These are phyloP conservation scores for Agelaius phoeniceus DNA, from an alignment of 2,113 vertebrate species.

Conservation along the genomic window DNA sequence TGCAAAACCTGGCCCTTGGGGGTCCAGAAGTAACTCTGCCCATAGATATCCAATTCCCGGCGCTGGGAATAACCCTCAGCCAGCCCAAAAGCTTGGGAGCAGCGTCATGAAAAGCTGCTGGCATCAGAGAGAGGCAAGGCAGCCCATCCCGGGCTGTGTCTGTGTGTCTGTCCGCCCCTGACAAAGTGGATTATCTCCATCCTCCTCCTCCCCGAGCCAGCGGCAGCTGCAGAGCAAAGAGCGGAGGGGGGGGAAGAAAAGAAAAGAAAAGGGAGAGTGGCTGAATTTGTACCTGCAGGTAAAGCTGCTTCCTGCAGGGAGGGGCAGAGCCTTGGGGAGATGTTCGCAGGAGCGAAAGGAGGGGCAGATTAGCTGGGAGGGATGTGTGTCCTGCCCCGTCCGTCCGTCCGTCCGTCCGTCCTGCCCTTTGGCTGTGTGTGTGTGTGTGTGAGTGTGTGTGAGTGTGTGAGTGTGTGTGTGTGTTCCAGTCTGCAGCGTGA, in stretches of 20 bases:
- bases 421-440: neutral
- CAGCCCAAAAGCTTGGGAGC: no score
- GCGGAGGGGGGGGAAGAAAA: neutral
- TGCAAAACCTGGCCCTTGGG: no score
- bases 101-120: neutral
- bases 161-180: neutral
- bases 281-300: conserved; percentile 55
- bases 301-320: conserved; percentile 43
- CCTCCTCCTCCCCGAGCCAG: conserved; percentile 4
- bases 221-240: conserved; percentile 10
- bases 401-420: neutral
- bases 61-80: no score
- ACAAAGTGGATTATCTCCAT: conserved; percentile 54
- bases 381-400: neutral
- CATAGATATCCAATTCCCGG: no score
- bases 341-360: conserved; percentile 26
- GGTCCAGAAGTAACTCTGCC: no score
- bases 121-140: neutral
- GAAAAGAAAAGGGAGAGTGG: conserved; percentile 51
- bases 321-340: conserved; percentile 19
- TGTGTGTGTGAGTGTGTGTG: neutral
- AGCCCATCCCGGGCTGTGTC: neutral
- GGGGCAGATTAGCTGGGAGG: neutral
- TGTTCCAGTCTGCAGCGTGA: conserved; percentile 36
- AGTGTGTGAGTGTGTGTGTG: neutral